These are phyloP conservation scores for Hymenochirus boettgeri DNA, from an alignment of 2,113 vertebrate genomes.

Conservation along the genomic window DNA sequence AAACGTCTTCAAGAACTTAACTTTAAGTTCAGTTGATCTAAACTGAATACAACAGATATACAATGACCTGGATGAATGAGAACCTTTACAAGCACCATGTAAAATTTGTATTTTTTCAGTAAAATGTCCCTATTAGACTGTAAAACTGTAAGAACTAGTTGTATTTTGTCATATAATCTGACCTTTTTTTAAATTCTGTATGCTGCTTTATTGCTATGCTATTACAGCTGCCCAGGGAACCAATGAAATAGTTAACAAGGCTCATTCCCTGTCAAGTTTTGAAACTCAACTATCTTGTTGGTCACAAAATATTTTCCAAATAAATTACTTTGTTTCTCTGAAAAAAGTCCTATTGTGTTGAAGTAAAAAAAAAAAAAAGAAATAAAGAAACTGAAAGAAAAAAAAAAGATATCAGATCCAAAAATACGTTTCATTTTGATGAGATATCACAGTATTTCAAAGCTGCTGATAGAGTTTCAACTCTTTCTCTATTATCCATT, in stretches of 20 bases:
- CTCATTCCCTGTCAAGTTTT: background rate
- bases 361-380: constrained; percentile 62
- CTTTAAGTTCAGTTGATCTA: too few relatives aligned
- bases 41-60: too few relatives aligned
- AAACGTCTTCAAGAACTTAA: too few relatives aligned
- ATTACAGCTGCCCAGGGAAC: background rate
- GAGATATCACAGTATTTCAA: constrained; percentile 74
- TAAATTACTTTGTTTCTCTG: constrained; percentile 80
- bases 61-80: too few relatives aligned
- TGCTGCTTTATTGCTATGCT: too few relatives aligned
- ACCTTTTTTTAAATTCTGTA: too few relatives aligned
- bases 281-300: constrained; percentile 12
- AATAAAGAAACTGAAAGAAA: constrained; percentile 17
- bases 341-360: constrained; percentile 62
- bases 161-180: too few relatives aligned
- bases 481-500: constrained; percentile 71
- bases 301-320: constrained; percentile 78
- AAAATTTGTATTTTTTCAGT: too few relatives aligned
- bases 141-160: too few relatives aligned
- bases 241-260: constrained; percentile 29
- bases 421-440: constrained; percentile 84
- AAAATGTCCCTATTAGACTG: too few relatives aligned
- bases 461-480: constrained; percentile 73
- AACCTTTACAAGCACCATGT: too few relatives aligned
- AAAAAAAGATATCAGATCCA: constrained; percentile 73